Conservation (phyloP, 2,113 vertebrate genomes). For the Oostethus manadensis region DNA sequence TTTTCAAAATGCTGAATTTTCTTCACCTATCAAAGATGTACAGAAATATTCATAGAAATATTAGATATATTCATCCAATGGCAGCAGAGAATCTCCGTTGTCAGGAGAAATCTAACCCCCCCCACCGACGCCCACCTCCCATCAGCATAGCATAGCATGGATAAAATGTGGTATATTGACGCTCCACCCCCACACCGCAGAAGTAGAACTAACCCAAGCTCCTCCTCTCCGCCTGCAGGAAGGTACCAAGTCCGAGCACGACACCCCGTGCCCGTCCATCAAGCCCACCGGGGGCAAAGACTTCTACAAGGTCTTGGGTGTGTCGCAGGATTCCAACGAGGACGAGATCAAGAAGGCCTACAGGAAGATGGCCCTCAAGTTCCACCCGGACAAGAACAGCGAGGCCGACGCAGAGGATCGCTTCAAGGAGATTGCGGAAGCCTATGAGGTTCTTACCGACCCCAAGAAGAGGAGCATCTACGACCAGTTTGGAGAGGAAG, state of each 20-base stretch:
- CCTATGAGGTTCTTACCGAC: conserved; percentile 90
- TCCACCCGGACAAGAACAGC: conserved; percentile 96
- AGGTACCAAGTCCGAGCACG: conserved; percentile 61
- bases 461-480: conserved; percentile 87
- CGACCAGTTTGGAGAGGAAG: conserved; percentile 93
- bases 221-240: conserved; percentile 52
- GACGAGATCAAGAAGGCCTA: conserved; percentile 98
- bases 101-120: conserved; percentile 23
- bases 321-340: conserved; percentile 83
- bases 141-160: conserved; percentile 7
- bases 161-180: background rate
- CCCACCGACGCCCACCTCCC: too few relatives aligned
- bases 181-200: background rate
- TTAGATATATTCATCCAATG: conserved; percentile 56
- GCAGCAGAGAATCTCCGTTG: conserved; percentile 36
- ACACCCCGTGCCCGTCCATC: conserved; percentile 59
- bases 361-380: conserved; percentile 94
- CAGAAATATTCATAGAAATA: background rate
- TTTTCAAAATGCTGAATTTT: too few relatives aligned
- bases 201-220: conserved; percentile 7
- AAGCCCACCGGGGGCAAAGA: conserved; percentile 83
- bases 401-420: conserved; percentile 89
- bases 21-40: too few relatives aligned
- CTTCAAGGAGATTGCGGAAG: conserved; percentile 96
- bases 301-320: conserved; percentile 92